Evolutionary conservation across 2,113 vertebrate species (phyloP).

Genomic region (Miniopterus natalensis): DNA sequence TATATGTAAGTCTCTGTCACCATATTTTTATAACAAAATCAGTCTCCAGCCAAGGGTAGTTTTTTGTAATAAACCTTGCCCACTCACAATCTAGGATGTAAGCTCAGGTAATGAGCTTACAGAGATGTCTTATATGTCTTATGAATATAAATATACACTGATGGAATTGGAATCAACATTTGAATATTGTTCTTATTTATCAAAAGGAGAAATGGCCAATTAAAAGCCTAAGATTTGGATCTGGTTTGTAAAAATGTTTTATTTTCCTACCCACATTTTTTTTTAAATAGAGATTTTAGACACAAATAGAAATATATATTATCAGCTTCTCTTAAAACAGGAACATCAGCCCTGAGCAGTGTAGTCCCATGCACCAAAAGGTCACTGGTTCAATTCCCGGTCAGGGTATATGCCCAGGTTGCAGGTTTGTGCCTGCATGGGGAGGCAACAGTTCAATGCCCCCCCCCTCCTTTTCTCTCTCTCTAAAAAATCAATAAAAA

Average conservation of each 20-base stretch:
- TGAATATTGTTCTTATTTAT: neutral
- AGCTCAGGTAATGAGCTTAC: neutral
- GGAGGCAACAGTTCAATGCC: neutral
- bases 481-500: neutral
- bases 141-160: neutral
- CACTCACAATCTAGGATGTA: neutral
- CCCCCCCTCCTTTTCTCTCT: neutral
- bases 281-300: neutral
- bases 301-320: neutral
- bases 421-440: neutral
- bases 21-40: neutral
- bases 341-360: neutral
- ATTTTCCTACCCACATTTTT: neutral
- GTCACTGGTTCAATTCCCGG: neutral
- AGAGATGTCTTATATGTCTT: neutral
- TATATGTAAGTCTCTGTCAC: neutral
- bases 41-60: neutral
- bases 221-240: neutral
- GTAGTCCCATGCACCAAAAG: neutral
- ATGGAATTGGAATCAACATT: neutral
- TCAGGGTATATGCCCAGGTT: neutral
- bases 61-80: neutral
- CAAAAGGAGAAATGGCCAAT: neutral
- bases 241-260: neutral
- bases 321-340: neutral